phyloP scores from a whole-genome alignment of 1,140 invertebrate genomes.

The Drosophila albomicans region DNA sequence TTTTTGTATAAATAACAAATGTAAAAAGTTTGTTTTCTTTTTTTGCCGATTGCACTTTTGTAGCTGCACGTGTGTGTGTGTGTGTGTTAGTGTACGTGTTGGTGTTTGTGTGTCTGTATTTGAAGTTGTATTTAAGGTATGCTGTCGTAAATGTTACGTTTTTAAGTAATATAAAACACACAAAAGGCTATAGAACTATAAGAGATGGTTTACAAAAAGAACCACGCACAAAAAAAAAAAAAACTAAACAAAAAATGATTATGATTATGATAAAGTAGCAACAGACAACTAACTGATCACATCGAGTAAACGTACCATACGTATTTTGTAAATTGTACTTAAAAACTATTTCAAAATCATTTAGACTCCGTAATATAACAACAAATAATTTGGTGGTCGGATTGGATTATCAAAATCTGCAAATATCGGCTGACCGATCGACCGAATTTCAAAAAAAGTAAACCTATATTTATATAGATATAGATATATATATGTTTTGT shows the following conservation, averaged over 20 bases:
- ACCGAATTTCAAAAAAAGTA: constrained; percentile 24
- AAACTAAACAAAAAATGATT: constrained; percentile 24
- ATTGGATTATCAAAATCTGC: constrained; percentile 48
- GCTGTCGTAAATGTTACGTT: constrained; percentile 36
- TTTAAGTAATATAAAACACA: constrained; percentile 41
- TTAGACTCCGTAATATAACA: constrained; percentile 71
- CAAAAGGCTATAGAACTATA: constrained; percentile 37
- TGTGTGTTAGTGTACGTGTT: constrained; percentile 37
- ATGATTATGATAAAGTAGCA: constrained; percentile 63
- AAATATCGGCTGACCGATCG: constrained; percentile 18
- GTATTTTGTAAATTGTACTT: constrained; percentile 53
- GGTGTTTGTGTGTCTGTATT: constrained; percentile 33
- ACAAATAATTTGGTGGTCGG: constrained; percentile 69
- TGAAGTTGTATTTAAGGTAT: constrained; percentile 49
- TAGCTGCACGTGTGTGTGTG: too few relatives aligned
- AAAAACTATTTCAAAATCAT: constrained; percentile 70
- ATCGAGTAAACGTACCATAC: constrained; percentile 64
- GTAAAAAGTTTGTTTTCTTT: constrained; percentile 61
- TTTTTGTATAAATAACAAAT: constrained; percentile 69
- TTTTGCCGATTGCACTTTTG: constrained; percentile 69
- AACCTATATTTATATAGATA: constrained; percentile 17
- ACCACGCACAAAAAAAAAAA: constrained; percentile 26
- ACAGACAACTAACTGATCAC: constrained; percentile 78
- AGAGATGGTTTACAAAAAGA: constrained; percentile 19
- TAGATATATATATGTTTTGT: neutral